These are phyloP conservation scores for Diadophis punctatus DNA, from an alignment of 2,113 vertebrate species.

Conservation along the genomic window DNA sequence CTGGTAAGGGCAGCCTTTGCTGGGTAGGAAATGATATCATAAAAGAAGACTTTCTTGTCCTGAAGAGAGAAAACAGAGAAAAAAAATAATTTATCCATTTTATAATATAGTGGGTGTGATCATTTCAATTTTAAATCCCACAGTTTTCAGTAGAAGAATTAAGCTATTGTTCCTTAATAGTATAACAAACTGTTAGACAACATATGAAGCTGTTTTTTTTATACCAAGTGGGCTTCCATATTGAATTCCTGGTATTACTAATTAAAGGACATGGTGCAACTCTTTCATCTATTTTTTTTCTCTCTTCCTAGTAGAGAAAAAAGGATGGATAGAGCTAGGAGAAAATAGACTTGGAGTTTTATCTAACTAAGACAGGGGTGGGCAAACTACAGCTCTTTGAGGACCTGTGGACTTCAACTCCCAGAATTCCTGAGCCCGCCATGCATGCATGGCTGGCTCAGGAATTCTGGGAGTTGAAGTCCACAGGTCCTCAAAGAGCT, in stretches of 20 bases:
- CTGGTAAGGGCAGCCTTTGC: conserved; percentile 37
- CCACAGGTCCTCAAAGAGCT: no score
- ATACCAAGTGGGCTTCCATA: neutral
- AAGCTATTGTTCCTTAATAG: neutral
- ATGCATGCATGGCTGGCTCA: no score
- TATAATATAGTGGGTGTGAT: neutral
- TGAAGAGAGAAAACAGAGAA: conserved; percentile 9
- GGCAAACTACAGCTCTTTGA: no score
- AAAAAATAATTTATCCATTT: neutral
- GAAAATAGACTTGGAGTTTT: neutral
- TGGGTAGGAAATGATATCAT: conserved; percentile 48
- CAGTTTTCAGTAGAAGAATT: neutral
- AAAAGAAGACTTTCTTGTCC: conserved; percentile 25
- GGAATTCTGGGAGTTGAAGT: no score
- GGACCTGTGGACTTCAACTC: no score
- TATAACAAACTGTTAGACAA: neutral
- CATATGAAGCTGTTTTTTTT: neutral
- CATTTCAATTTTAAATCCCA: neutral
- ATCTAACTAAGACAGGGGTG: neutral
- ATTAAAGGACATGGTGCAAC: neutral
- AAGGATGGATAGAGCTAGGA: neutral
- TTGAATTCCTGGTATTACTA: neutral
- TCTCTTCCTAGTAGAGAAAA: neutral
- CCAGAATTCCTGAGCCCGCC: no score
- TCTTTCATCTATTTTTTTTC: neutral